A percentile compares a stretch with the other conserved stretches of the same genome.
phyloP scores from a whole-genome alignment of 1,140 invertebrate species.

The Palaemon carinicauda region DNA sequence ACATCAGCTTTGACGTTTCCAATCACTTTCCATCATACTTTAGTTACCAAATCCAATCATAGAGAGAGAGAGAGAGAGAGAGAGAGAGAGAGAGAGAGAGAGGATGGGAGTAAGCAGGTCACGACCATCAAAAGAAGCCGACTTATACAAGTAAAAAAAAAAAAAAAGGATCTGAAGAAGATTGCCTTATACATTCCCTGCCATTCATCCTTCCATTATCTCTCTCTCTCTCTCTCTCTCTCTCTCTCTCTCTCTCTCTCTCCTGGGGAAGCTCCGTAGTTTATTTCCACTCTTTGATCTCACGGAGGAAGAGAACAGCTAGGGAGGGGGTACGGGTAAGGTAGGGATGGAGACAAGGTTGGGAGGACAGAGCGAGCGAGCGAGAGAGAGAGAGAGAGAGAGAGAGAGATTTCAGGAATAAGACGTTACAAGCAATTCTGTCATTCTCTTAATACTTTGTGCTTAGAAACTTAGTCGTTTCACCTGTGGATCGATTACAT shows the following conservation, averaged over 20 bases:
- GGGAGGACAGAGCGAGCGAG: no score
- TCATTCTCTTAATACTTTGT: no score
- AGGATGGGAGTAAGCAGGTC: neutral
- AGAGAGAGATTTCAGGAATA: no score
- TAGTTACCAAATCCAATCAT: neutral
- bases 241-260: neutral
- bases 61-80: neutral
- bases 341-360: neutral
- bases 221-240: neutral
- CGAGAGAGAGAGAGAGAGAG: neutral
- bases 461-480: no score
- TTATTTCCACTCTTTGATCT: neutral
- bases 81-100: conserved; percentile 19
- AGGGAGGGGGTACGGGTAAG: no score
- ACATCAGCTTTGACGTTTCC: no score
- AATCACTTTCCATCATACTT: no score
- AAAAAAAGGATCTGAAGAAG: neutral
- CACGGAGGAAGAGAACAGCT: no score
- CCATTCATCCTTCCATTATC: neutral
- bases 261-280: no score
- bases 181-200: neutral
- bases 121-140: neutral
- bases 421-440: neutral
- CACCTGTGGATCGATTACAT: neutral
- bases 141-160: neutral